A percentile compares a stretch with the other conserved stretches of the same genome.
Conservation (phyloP, 1,140 invertebrate genomes). For the Drosophila bifasciata region DNA sequence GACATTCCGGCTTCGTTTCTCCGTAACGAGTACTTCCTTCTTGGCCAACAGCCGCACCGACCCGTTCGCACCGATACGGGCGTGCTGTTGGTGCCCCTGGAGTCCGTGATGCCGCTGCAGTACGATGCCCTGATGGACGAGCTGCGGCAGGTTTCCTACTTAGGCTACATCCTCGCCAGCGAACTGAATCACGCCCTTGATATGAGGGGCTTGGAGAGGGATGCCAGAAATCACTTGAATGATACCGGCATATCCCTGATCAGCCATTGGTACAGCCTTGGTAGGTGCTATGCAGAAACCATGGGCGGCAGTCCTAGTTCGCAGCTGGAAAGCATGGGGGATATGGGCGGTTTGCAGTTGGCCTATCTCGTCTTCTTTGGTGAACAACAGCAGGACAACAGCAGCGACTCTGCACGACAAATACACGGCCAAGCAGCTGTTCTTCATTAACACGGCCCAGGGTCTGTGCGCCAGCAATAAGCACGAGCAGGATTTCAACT, state of each 20-base stretch:
- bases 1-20: slow-evolving; percentile 22
- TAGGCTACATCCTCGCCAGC: slow-evolving; percentile 66
- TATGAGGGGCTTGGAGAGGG: slow-evolving; percentile 63
- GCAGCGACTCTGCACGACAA: too few relatives aligned
- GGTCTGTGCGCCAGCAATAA: slow-evolving; percentile 59
- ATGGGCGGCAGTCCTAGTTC: slow-evolving; percentile 12
- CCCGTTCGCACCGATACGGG: slow-evolving; percentile 63
- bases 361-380: slow-evolving; percentile 41
- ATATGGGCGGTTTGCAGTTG: slow-evolving; percentile 59
- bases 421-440: slow-evolving; percentile 45
- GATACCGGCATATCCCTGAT: slow-evolving; percentile 36
- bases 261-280: slow-evolving; percentile 48
- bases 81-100: slow-evolving; percentile 54
- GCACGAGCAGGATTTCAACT: slow-evolving; percentile 53
- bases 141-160: slow-evolving; percentile 51
- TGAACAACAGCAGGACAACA: too few relatives aligned
- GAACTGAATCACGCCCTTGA: slow-evolving; percentile 66
- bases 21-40: slow-evolving; percentile 27
- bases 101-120: slow-evolving; percentile 57
- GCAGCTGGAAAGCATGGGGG: slow-evolving; percentile 57
- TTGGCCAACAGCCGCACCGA: too few relatives aligned
- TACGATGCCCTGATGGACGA: slow-evolving; percentile 37
- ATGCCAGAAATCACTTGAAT: slow-evolving; percentile 56
- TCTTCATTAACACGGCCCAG: slow-evolving; percentile 67
- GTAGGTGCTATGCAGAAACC: slow-evolving; percentile 35